phyloP scores from a whole-genome alignment of 2,888 invertebrate species.

The Linyphia triangularis region DNA sequence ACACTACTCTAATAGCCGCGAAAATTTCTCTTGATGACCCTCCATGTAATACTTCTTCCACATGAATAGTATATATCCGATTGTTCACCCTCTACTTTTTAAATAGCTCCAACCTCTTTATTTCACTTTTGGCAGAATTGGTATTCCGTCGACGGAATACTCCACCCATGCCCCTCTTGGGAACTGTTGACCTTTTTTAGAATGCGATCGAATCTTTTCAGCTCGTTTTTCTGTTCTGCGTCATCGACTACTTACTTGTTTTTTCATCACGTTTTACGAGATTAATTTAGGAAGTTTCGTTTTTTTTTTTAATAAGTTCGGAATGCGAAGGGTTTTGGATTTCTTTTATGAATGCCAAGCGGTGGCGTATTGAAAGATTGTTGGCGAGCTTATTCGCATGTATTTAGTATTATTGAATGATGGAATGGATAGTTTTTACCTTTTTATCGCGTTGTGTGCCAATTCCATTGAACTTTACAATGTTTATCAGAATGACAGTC shows the following conservation, averaged over 20 bases:
- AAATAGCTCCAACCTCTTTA: neutral
- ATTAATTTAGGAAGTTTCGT: neutral
- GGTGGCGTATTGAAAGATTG: no score
- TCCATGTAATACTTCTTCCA: no score
- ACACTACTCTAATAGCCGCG: neutral
- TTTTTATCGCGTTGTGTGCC: no score
- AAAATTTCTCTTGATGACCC: neutral
- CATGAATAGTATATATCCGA: neutral
- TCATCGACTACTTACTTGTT: no score
- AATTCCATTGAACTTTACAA: no score
- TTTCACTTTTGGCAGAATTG: constrained; percentile 21
- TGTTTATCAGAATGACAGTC: no score
- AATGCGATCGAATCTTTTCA: constrained; percentile 12
- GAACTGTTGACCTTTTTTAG: constrained; percentile 40
- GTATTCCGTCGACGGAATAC: constrained; percentile 5
- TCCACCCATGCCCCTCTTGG: constrained; percentile 14
- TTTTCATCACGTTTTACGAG: neutral
- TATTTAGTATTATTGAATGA: no score
- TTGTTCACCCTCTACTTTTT: neutral
- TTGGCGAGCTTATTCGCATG: no score
- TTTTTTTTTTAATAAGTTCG: neutral
- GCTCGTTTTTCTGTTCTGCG: neutral
- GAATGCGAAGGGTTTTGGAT: neutral
- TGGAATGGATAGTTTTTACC: no score
- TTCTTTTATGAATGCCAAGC: no score